Conservation (phyloP, 1,140 invertebrate genomes). For the Centruroides vittatus region DNA sequence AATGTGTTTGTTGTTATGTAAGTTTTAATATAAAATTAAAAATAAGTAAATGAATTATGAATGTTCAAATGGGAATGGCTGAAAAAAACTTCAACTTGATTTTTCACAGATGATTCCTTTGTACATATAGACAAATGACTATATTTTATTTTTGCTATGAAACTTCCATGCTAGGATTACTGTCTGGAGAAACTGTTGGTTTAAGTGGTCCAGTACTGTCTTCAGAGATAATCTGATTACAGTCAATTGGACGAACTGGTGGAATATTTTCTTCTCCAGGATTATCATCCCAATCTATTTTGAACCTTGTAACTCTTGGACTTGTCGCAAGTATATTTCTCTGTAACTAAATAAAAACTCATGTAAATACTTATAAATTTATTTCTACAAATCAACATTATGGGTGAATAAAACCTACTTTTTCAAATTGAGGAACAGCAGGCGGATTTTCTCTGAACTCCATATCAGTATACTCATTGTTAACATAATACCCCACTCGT, state of each 20-base stretch:
- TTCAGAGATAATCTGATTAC: slow-evolving; percentile 7
- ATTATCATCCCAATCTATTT: slow-evolving; percentile 90
- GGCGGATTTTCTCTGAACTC: slow-evolving; percentile 93
- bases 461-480: slow-evolving; percentile 90
- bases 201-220: slow-evolving; percentile 20
- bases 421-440: slow-evolving; percentile 76
- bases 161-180: slow-evolving; percentile 16
- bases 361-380: no score
- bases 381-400: no score
- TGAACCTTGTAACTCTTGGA: slow-evolving; percentile 88
- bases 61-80: no score
- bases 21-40: no score
- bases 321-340: slow-evolving; percentile 88
- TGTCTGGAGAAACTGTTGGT: slow-evolving; percentile 14
- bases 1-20: no score
- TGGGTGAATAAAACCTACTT: slow-evolving; percentile 37
- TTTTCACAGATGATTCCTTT: no score
- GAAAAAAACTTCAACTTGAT: no score
- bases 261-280: slow-evolving; percentile 17
- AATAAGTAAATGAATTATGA: no score
- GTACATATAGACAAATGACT: no score
- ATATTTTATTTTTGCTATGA: no score
- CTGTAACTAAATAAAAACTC: slow-evolving; percentile 40
- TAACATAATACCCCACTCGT: slow-evolving; percentile 95
- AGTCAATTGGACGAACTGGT: slow-evolving; percentile 5